These are phyloP conservation scores for Mythimna albipuncta DNA, from an alignment of 2,888 invertebrate genomes.

Conservation along the genomic window DNA sequence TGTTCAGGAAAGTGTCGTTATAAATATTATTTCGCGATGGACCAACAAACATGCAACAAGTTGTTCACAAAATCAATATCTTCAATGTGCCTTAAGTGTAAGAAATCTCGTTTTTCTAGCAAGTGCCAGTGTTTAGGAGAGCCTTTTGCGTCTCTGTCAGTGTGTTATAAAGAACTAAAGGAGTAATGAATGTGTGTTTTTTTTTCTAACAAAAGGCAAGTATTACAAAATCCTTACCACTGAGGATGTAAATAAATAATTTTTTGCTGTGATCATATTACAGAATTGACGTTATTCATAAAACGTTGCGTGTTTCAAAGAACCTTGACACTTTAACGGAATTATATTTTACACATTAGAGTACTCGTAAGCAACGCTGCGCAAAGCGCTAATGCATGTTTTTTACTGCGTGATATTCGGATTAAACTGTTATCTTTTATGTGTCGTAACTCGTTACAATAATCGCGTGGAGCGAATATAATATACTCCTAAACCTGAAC, in stretches of 20 bases:
- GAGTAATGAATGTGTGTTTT: constrained; percentile 5
- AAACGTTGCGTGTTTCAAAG: constrained; percentile 70
- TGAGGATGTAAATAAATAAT: constrained; percentile 24
- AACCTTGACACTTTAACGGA: constrained; percentile 77
- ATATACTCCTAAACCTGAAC: constrained; percentile 70
- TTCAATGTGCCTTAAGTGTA: constrained; percentile 36
- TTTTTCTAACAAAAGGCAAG: background rate
- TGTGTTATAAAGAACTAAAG: constrained; percentile 4
- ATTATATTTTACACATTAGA: constrained; percentile 74
- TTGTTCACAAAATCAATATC: constrained; percentile 73
- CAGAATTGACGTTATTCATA: constrained; percentile 52
- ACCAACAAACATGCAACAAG: constrained; percentile 85
- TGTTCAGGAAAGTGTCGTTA: constrained; percentile 27
- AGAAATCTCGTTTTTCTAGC: constrained; percentile 12
- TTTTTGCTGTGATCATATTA: constrained; percentile 44
- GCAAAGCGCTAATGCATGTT: constrained; percentile 85
- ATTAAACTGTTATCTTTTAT: constrained; percentile 86
- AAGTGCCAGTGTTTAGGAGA: constrained; percentile 2
- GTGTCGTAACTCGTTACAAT: constrained; percentile 82
- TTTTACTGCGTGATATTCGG: constrained; percentile 85
- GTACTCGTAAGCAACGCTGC: constrained; percentile 69
- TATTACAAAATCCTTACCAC: constrained; percentile 31
- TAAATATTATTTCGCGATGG: constrained; percentile 56
- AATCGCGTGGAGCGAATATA: constrained; percentile 75
- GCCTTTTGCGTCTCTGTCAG: background rate